These are phyloP conservation scores for Marisa cornuarietis DNA, from an alignment of 1,140 invertebrate species.

Conservation along the genomic window DNA sequence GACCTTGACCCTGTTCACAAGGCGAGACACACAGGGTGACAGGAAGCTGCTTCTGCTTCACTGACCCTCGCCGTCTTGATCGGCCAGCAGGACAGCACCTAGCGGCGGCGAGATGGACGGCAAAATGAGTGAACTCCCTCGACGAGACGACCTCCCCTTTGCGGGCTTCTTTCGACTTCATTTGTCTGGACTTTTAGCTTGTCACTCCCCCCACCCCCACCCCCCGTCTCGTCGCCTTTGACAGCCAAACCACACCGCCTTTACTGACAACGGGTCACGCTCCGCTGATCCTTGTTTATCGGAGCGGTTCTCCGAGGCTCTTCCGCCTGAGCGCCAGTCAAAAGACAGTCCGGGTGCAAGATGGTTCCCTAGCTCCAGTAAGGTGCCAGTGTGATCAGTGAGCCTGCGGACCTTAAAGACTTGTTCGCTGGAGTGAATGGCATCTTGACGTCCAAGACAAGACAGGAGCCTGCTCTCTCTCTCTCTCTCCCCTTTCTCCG, in stretches of 20 bases:
- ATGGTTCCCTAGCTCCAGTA: neutral
- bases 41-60: too few relatives aligned
- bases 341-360: neutral
- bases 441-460: neutral
- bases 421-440: neutral
- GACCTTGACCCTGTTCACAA: too few relatives aligned
- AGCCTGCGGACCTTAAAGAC: neutral
- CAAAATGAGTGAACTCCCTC: too few relatives aligned
- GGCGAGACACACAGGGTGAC: too few relatives aligned
- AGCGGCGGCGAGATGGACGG: too few relatives aligned
- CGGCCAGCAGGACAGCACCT: too few relatives aligned
- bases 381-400: neutral
- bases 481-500: too few relatives aligned
- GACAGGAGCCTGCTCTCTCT: too few relatives aligned
- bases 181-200: neutral
- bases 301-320: neutral
- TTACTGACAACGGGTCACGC: neutral
- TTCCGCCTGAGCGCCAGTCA: neutral
- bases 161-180: too few relatives aligned
- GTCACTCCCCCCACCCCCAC: neutral
- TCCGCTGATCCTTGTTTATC: neutral
- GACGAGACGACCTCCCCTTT: too few relatives aligned
- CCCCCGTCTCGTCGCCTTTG: neutral
- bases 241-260: neutral
- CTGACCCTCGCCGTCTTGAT: too few relatives aligned